Conservation (phyloP, 2,888 invertebrate genomes). For the Galerucella calmariensis region DNA sequence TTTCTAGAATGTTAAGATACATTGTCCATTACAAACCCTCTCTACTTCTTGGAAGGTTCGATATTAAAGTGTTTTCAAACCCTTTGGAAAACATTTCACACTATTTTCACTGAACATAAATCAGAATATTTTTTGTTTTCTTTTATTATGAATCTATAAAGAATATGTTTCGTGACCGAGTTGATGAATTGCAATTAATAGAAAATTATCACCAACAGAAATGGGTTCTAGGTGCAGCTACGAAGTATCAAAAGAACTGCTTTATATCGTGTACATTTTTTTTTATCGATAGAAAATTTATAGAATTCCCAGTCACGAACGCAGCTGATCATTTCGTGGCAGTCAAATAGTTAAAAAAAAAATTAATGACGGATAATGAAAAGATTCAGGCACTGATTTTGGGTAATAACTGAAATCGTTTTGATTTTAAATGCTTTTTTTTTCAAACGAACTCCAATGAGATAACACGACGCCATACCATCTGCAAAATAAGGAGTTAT, state of each 20-base stretch:
- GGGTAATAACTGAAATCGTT: conserved; percentile 12
- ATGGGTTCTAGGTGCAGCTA: conserved; percentile 22
- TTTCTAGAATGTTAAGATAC: no score
- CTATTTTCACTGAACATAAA: no score
- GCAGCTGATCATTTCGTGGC: conserved; percentile 27
- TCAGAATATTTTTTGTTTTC: background rate
- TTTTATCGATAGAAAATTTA: conserved; percentile 18
- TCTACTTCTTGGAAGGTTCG: no score
- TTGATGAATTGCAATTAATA: conserved; percentile 22
- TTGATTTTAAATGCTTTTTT: background rate
- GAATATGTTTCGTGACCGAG: conserved; percentile 3
- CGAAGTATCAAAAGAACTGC: conserved; percentile 23
- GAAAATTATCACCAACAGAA: conserved; percentile 22
- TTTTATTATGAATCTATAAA: background rate
- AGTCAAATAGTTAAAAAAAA: conserved; percentile 19
- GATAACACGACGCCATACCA: no score
- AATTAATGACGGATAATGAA: conserved; percentile 21
- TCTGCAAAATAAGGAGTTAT: no score
- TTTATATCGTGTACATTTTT: conserved; percentile 24
- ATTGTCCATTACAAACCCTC: no score
- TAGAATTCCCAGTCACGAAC: conserved; percentile 29
- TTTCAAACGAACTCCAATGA: no score
- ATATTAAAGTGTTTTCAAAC: no score
- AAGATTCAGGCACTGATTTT: conserved; percentile 17
- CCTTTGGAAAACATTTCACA: no score